Evolutionary conservation across 2,888 invertebrate species (phyloP), one percentile per base, ranked within the genome.

Genomic region (Incurvaria masculella): DNA sequence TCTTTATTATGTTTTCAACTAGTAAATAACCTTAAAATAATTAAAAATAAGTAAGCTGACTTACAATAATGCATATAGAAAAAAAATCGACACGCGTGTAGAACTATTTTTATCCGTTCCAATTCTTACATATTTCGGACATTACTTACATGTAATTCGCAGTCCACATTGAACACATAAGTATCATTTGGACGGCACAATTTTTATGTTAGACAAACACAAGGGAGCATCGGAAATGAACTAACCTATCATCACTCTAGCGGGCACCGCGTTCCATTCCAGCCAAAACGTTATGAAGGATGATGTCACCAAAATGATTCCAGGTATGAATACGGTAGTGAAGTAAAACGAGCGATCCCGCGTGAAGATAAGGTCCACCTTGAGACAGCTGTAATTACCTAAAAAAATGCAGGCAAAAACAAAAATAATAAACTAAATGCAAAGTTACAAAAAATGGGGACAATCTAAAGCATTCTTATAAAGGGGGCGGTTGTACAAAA

Each of bases 241-340:
- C 87, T 82, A 82, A 92, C 92, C 91, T 82, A 95, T 94, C 94
- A 95, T 94, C 67, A 94, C 94, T 80, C 94, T 86, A 70, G 94
- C 94, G 69, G 94, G 94, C 67, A 94, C 94, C 62, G 94, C 94
- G 80, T 95, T 95, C 94, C 94, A 94, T 82, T 95, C 94, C 79
- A 95, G 85, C 94, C 94, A 95, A 84, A 95, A 95, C 67, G 94
- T 94, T 79, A 95, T 95, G 85, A 95, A 95, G 65, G 94, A 94
- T 78, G 94, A 94, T 61, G 94, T 94, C 73, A 95, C 95, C 82
- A 95, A 85, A 80, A 95, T 94, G 70, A 95, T 94, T 67, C 94
- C 94, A 63, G 95, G 94, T 81, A 95, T 94, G 81, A 95, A 95
- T 78, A 95, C 94, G 68, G 94, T 95, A 63, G 94, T 94, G 82